phyloP scores from a whole-genome alignment of 2,797 vertebrate genomes.

The Anomalospiza imberbis region DNA sequence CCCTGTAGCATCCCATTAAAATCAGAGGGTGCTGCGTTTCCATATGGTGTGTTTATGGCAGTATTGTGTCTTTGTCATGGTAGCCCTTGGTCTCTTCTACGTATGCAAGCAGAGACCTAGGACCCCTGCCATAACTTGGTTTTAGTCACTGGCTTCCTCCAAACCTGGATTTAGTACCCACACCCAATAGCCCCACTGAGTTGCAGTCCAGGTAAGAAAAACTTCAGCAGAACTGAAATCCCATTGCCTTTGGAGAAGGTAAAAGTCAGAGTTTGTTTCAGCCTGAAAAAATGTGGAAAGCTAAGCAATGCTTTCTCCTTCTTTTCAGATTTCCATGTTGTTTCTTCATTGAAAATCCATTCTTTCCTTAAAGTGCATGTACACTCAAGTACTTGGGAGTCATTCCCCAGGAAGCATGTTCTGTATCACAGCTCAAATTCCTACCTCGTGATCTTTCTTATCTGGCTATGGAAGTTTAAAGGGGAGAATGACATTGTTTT shows the following conservation, averaged over 20 bases:
- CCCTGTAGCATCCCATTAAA: not conserved
- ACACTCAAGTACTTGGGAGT: not conserved
- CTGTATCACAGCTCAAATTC: not conserved
- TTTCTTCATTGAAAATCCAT: not conserved
- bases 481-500: not conserved
- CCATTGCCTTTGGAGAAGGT: not conserved
- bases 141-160: not conserved
- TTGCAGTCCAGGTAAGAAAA: not conserved
- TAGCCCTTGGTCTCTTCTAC: not conserved
- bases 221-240: not conserved
- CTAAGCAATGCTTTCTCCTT: not conserved
- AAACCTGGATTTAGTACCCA: not conserved
- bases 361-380: not conserved
- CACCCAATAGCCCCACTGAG: not conserved
- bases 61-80: not conserved
- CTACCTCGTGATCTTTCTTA: not conserved
- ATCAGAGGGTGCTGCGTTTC: not conserved
- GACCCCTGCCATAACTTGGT: not conserved
- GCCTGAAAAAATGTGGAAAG: not conserved
- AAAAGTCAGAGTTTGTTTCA: not conserved
- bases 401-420: not conserved
- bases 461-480: not conserved
- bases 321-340: not conserved
- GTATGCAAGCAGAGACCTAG: not conserved
- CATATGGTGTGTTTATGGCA: not conserved